phyloP scores from a whole-genome alignment of 2,888 invertebrate species.

The Drosophila macrospina region DNA sequence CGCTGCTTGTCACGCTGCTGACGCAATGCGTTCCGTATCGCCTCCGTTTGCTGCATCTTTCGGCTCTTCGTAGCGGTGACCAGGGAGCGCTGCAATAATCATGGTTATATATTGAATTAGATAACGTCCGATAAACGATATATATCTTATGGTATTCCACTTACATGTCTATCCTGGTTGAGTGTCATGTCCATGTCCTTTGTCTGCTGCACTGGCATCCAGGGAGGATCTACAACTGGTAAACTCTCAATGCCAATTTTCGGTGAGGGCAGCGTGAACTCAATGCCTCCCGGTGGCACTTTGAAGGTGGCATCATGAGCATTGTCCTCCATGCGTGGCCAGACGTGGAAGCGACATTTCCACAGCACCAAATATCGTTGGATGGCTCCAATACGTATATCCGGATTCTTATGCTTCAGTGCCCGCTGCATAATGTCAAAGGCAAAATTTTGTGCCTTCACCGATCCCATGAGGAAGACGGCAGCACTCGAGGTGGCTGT shows the following conservation, averaged over 20 bases:
- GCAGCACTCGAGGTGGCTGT: slow-evolving; percentile 94
- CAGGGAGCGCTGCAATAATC: slow-evolving; percentile 90
- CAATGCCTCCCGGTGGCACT: slow-evolving; percentile 99
- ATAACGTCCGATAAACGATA: too few species aligned
- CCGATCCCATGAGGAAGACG: slow-evolving; percentile 96
- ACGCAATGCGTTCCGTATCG: slow-evolving; percentile 97
- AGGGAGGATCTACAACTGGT: slow-evolving; percentile 98
- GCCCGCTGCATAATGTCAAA: slow-evolving; percentile 95
- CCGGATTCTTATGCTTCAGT: slow-evolving; percentile 93
- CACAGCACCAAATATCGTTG: slow-evolving; percentile 96
- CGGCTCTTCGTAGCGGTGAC: slow-evolving; percentile 99
- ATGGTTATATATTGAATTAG: too few species aligned
- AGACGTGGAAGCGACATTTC: slow-evolving; percentile 98
- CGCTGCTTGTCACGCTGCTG: slow-evolving; percentile 98
- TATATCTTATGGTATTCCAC: slow-evolving; percentile 68
- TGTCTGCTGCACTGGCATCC: slow-evolving; percentile 99
- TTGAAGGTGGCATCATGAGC: slow-evolving; percentile 96
- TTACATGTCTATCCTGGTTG: slow-evolving; percentile 98
- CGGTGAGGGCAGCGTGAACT: slow-evolving; percentile 99
- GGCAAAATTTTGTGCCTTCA: slow-evolving; percentile 95
- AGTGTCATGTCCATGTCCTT: slow-evolving; percentile 99
- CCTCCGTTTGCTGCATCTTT: slow-evolving; percentile 99
- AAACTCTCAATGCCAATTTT: slow-evolving; percentile 98
- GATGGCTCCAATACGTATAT: slow-evolving; percentile 93
- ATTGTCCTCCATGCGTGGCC: slow-evolving; percentile 99